Evolutionary conservation across 2,797 vertebrate genomes (phyloP).

Genomic region (Rhabdomys pumilio): DNA sequence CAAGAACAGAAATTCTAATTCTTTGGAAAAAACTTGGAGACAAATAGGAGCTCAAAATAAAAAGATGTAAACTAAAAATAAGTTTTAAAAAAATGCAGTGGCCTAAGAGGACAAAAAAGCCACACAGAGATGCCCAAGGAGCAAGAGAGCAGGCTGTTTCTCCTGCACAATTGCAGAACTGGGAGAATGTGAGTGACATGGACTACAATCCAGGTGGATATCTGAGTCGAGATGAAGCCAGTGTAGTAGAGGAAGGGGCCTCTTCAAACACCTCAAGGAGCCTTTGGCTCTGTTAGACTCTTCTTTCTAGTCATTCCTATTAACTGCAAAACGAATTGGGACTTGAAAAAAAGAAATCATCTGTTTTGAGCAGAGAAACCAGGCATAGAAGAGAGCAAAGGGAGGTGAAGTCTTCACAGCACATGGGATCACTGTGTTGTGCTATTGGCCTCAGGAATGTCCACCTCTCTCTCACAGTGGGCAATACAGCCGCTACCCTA

Average conservation of each 20-base stretch:
- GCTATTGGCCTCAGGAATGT: too few relatives aligned
- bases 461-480: not conserved
- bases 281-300: not conserved
- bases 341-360: not conserved
- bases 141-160: not conserved
- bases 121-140: not conserved
- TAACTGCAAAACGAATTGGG: not conserved
- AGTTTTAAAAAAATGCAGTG: not conserved
- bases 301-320: not conserved
- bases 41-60: not conserved
- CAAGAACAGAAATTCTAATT: not conserved
- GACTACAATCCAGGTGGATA: fast-evolving
- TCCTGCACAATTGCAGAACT: not conserved
- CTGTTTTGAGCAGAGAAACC: not conserved
- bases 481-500: fast-evolving
- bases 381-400: not conserved
- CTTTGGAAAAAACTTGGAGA: not conserved
- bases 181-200: fast-evolving
- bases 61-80: not conserved
- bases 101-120: not conserved
- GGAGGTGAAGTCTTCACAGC: not conserved
- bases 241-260: not conserved
- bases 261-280: not conserved
- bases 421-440: not conserved
- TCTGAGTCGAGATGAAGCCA: not conserved